Conservation (phyloP, 2,113 vertebrate genomes). For the Phylloscopus trochiloides region DNA sequence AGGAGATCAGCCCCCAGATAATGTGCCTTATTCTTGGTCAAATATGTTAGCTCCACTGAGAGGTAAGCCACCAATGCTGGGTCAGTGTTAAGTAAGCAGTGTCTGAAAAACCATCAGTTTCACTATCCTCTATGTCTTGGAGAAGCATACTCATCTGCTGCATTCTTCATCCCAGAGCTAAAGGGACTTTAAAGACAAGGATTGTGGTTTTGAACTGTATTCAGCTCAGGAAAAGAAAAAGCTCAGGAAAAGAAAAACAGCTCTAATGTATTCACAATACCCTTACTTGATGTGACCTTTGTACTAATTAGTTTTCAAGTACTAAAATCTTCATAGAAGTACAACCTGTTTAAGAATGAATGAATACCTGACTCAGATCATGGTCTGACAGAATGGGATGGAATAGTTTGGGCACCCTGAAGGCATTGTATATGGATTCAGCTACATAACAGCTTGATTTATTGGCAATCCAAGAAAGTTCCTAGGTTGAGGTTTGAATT, state of each 20-base stretch:
- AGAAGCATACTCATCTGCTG: not conserved
- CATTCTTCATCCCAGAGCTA: not conserved
- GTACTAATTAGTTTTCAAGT: not conserved
- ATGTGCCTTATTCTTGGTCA: not conserved
- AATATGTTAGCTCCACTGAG: not conserved
- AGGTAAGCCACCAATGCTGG: not conserved
- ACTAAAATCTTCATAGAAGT: not conserved
- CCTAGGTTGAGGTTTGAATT: not conserved
- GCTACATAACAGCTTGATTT: not conserved
- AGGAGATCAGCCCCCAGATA: not conserved
- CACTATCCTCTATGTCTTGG: not conserved
- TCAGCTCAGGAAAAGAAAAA: not conserved
- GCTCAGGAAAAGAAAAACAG: not conserved
- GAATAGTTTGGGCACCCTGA: not conserved
- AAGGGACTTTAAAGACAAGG: not conserved
- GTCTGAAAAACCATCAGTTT: not conserved
- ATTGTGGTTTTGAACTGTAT: not conserved
- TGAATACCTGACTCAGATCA: not conserved
- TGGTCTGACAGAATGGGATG: not conserved
- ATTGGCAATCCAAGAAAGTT: not conserved
- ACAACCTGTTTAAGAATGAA: not conserved
- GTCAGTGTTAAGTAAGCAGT: not conserved
- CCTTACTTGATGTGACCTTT: not conserved
- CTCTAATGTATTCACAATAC: not conserved
- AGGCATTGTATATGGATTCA: not conserved